phyloP scores from a whole-genome alignment of 2,113 vertebrate genomes.

The Trichomycterus rosablanca region DNA sequence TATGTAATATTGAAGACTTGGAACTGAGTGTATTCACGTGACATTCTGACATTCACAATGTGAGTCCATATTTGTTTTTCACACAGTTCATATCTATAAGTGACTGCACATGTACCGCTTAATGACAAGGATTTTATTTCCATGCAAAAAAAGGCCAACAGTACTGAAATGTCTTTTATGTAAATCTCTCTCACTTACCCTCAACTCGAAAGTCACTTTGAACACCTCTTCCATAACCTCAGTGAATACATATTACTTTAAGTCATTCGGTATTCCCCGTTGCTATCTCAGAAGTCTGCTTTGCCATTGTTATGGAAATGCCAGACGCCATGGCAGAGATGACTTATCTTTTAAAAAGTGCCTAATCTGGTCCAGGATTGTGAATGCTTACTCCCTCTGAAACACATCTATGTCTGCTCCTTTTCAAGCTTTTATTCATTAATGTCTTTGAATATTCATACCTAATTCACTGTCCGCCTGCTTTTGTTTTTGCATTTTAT shows the following conservation, averaged over 20 bases:
- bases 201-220: conserved; percentile 26
- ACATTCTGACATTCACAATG: too few relatives aligned
- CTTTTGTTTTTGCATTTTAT: conserved; percentile 76
- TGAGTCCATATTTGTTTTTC: too few relatives aligned
- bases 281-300: conserved; percentile 17
- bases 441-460: conserved; percentile 61
- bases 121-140: conserved; percentile 9
- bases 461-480: conserved; percentile 46
- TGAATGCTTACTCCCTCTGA: conserved; percentile 5
- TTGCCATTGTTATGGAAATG: conserved; percentile 40
- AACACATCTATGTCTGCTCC: conserved; percentile 25
- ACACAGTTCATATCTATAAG: too few relatives aligned
- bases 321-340: conserved; percentile 3
- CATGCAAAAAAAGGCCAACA: background rate
- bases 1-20: too few relatives aligned
- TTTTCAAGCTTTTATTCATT: conserved; percentile 40
- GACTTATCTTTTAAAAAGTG: conserved; percentile 30
- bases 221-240: conserved; percentile 6
- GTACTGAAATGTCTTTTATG: too few relatives aligned
- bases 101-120: too few relatives aligned
- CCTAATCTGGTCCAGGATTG: conserved; percentile 27
- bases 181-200: conserved; percentile 15
- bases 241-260: conserved; percentile 10
- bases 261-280: conserved; percentile 13
- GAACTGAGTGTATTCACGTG: too few relatives aligned